Conservation (phyloP, 2,113 vertebrate genomes). For the Tympanuchus pallidicinctus region DNA sequence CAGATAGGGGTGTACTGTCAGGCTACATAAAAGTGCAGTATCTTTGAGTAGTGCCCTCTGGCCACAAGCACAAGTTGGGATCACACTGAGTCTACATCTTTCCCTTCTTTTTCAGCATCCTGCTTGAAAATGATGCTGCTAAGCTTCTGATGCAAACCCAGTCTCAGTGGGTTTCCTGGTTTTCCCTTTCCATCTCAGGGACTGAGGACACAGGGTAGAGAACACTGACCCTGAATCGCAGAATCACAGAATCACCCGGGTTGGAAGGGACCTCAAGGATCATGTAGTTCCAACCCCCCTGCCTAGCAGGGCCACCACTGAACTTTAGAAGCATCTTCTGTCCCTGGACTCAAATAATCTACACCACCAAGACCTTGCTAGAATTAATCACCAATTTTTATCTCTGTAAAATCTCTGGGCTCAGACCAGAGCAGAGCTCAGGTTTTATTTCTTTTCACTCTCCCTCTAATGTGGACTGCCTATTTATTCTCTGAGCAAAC, state of each 20-base stretch:
- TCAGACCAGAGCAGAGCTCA: not conserved
- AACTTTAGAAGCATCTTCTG: not conserved
- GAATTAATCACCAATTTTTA: not conserved
- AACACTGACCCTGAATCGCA: not conserved
- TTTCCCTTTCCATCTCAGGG: not conserved
- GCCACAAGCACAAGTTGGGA: fast-evolving
- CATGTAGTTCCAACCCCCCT: too few relatives aligned
- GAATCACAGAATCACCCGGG: too few relatives aligned
- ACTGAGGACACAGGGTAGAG: not conserved
- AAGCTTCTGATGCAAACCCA: too few relatives aligned
- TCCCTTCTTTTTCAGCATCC: not conserved
- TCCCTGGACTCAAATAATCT: not conserved
- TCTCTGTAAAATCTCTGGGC: not conserved
- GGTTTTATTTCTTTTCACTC: slow-evolving; percentile 13
- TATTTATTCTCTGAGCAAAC: slow-evolving; percentile 40
- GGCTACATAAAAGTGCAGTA: fast-evolving
- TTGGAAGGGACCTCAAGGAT: too few relatives aligned
- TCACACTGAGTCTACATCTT: fast-evolving
- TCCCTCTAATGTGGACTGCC: slow-evolving; percentile 30
- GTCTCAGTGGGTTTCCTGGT: fast-evolving
- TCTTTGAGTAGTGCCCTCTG: not conserved
- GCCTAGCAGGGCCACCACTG: too few relatives aligned
- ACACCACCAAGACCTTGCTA: not conserved
- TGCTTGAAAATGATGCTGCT: not conserved
- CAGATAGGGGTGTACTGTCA: not conserved